phyloP scores from a whole-genome alignment of 2,888 invertebrate genomes.

The Synergus umbraculus region DNA sequence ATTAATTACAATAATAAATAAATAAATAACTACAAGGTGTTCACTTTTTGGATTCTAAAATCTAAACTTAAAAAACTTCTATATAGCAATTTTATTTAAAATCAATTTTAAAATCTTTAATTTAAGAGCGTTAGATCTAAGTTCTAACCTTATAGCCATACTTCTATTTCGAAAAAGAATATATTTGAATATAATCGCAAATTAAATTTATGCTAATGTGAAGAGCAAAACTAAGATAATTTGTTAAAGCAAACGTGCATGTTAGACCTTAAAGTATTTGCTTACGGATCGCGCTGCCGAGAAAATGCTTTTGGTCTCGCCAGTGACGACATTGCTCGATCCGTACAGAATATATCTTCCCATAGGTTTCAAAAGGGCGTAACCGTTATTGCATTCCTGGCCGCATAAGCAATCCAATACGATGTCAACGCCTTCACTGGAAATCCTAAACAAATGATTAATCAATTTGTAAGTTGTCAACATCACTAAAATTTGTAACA shows the following conservation, averaged over 20 bases:
- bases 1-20: neutral
- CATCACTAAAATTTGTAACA: neutral
- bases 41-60: too few relatives aligned
- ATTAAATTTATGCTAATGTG: neutral
- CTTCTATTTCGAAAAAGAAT: too few relatives aligned
- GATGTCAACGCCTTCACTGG: constrained; percentile 89
- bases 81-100: too few relatives aligned
- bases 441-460: constrained; percentile 78
- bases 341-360: constrained; percentile 93
- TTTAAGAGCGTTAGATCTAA: too few relatives aligned
- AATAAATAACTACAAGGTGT: neutral
- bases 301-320: constrained; percentile 94
- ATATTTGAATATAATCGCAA: neutral
- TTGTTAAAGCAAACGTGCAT: constrained; percentile 26
- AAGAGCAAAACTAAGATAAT: neutral
- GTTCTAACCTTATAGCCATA: too few relatives aligned
- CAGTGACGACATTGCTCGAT: constrained; percentile 92
- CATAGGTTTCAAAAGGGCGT: constrained; percentile 90
- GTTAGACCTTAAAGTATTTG: constrained; percentile 62
- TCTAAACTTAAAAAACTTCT: too few relatives aligned
- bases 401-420: constrained; percentile 93
- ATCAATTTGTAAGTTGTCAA: neutral
- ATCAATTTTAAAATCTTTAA: too few relatives aligned
- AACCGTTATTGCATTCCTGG: constrained; percentile 92
- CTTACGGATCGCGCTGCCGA: constrained; percentile 93